phyloP scores from a whole-genome alignment of 2,113 vertebrate species.

The Sapayoa aenigma region DNA sequence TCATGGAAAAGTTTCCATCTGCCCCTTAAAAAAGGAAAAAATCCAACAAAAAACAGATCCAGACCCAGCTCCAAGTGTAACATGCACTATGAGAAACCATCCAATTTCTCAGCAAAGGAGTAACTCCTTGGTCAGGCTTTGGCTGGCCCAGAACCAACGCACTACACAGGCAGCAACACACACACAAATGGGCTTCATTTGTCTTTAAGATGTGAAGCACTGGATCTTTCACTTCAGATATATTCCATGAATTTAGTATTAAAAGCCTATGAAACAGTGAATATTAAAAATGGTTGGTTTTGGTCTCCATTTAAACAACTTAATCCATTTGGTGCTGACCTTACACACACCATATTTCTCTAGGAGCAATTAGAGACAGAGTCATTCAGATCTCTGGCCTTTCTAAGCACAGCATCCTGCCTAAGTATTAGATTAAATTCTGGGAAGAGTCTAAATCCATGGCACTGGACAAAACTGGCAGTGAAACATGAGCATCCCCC shows the following conservation, averaged over 20 bases:
- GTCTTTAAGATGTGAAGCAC: background rate
- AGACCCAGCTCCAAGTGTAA: background rate
- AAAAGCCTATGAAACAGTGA: background rate
- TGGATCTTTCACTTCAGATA: background rate
- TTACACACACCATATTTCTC: background rate
- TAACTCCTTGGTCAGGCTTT: background rate
- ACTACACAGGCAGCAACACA: background rate
- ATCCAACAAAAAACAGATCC: background rate
- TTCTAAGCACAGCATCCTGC: background rate
- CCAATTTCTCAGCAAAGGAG: background rate
- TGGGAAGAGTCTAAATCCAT: background rate
- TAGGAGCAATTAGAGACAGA: background rate
- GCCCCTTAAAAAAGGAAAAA: background rate
- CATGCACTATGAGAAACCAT: background rate
- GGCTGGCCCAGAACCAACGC: background rate
- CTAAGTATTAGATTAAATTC: background rate
- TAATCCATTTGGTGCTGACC: background rate
- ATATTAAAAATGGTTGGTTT: background rate
- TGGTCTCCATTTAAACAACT: background rate
- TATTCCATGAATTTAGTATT: background rate
- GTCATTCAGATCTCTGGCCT: background rate
- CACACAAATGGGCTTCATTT: background rate
- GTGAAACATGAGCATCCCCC: background rate
- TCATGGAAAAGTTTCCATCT: background rate
- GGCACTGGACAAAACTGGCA: background rate